These are phyloP conservation scores for Drosophila equinoxialis DNA, from an alignment of 1,140 invertebrate genomes.

Conservation along the genomic window DNA sequence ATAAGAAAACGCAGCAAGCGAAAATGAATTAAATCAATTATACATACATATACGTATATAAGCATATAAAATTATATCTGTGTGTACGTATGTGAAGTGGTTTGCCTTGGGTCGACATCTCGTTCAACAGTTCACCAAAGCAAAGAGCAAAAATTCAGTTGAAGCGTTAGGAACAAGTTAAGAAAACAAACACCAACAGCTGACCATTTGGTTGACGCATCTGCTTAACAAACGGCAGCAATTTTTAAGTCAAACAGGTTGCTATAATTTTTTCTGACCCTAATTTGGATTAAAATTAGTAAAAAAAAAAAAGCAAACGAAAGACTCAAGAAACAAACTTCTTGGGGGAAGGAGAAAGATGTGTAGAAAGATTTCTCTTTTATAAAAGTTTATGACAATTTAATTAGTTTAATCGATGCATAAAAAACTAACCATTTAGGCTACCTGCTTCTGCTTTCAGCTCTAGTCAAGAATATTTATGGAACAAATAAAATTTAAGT, in stretches of 20 bases:
- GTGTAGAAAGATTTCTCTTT: conserved; percentile 1
- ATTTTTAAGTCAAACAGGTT: conserved; percentile 15
- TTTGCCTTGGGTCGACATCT: conserved; percentile 43
- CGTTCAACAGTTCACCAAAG: conserved; percentile 20
- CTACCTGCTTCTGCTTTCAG: conserved; percentile 27
- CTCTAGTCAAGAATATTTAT: conserved; percentile 60
- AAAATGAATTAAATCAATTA: conserved; percentile 54
- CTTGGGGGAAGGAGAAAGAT: conserved; percentile 5
- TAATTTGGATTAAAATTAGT: conserved; percentile 35
- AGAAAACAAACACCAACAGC: conserved; percentile 31
- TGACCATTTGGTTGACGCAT: conserved; percentile 52
- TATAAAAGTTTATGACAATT: conserved; percentile 69
- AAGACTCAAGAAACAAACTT: conserved; percentile 61
- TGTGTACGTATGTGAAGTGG: conserved; percentile 27
- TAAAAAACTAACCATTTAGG: conserved; percentile 40
- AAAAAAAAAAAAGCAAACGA: conserved; percentile 26
- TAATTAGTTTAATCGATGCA: conserved; percentile 79
- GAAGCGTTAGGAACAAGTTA: conserved; percentile 37
- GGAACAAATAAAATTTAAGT: conserved; percentile 74
- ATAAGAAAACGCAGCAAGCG: conserved; percentile 9
- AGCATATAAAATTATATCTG: background rate
- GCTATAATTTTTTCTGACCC: conserved; percentile 45
- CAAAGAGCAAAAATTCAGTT: conserved; percentile 18
- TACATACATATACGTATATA: conserved; percentile 13
- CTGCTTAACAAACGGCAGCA: conserved; percentile 17